These are phyloP conservation scores for Leptoclinus maculatus DNA, from an alignment of 2,797 vertebrate genomes.

Conservation along the genomic window DNA sequence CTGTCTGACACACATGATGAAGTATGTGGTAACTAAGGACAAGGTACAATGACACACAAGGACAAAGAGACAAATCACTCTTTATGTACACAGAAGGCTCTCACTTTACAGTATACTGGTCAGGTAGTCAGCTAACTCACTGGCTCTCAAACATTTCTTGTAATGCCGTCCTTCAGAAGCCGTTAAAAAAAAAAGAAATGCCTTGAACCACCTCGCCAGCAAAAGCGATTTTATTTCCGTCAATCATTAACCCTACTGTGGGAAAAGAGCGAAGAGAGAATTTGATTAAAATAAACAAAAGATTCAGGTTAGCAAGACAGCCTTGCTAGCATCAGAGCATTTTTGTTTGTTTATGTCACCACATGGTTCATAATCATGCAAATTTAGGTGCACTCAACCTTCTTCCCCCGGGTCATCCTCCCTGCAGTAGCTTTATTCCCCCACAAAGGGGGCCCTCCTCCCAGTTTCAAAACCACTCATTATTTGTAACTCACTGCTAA, in stretches of 20 bases:
- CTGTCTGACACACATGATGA: not conserved
- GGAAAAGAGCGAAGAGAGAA: not conserved
- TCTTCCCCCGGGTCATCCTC: not conserved
- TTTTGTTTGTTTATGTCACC: not conserved
- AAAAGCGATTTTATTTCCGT: not conserved
- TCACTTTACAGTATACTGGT: not conserved
- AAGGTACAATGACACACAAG: constrained; percentile 13
- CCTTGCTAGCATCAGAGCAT: not conserved
- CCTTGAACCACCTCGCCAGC: not conserved
- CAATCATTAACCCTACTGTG: not conserved
- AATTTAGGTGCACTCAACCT: not conserved
- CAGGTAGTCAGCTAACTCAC: constrained; percentile 4
- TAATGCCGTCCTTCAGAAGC: not conserved
- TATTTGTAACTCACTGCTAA: not conserved
- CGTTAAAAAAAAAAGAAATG: not conserved
- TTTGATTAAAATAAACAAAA: not conserved
- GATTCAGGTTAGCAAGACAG: not conserved
- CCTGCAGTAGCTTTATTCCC: not conserved
- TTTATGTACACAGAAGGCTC: constrained; percentile 1
- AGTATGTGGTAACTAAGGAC: not conserved
- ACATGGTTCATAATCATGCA: not conserved
- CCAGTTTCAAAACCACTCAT: not conserved
- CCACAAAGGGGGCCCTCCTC: no score
- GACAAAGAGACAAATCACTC: constrained; percentile 22
- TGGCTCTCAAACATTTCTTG: not conserved